Conservation (phyloP, 2,113 vertebrate genomes). For the Antechinus flavipes region DNA sequence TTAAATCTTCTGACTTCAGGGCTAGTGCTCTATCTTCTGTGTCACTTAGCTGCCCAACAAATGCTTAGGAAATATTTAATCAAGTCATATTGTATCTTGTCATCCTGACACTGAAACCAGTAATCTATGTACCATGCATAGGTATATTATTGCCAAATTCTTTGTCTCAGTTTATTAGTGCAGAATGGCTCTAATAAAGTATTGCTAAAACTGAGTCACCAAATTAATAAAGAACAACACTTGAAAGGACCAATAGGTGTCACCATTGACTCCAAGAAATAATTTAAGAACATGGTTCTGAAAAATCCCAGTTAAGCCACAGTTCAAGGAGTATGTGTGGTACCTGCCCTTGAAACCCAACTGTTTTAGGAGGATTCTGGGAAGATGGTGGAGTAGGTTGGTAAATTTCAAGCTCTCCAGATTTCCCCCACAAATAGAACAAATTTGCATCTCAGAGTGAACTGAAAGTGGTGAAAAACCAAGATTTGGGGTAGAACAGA, state of each 20-base stretch:
- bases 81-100: neutral
- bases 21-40: too few relatives aligned
- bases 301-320: neutral
- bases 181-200: neutral
- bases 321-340: neutral
- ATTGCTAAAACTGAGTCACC: too few relatives aligned
- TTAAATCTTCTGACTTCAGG: neutral
- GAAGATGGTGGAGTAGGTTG: too few relatives aligned
- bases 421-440: too few relatives aligned
- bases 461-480: too few relatives aligned
- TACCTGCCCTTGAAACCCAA: neutral
- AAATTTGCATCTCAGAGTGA: too few relatives aligned
- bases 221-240: neutral
- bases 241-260: neutral
- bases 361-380: neutral
- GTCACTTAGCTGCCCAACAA: neutral
- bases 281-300: neutral
- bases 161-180: neutral
- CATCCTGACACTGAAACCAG: neutral
- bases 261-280: neutral
- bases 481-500: too few relatives aligned
- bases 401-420: too few relatives aligned
- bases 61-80: neutral
- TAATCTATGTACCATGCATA: neutral
- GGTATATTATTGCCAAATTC: neutral